phyloP scores from a whole-genome alignment of 1,140 invertebrate species.

The Brachionus rotundiformis region DNA sequence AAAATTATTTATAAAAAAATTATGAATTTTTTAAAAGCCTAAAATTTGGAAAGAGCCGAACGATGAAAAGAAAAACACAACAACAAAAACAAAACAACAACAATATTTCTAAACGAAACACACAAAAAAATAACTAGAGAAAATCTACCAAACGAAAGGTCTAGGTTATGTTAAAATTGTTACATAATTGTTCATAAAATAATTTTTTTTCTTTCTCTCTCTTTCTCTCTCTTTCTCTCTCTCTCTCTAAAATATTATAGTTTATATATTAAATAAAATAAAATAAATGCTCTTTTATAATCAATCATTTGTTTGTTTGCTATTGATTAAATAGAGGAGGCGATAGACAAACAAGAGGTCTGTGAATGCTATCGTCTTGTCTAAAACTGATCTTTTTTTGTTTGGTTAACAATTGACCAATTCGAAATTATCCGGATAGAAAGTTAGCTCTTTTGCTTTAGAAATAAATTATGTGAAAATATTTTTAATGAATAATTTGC shows the following conservation, averaged over 20 bases:
- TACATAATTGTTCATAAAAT: conserved; percentile 39
- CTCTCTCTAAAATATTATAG: no score
- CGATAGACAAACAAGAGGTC: not conserved
- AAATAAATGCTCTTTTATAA: not conserved
- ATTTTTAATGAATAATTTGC: no score
- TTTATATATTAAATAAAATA: no score
- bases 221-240: no score
- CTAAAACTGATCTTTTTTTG: not conserved
- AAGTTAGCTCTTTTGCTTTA: no score
- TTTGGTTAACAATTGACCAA: no score
- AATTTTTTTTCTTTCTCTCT: not conserved
- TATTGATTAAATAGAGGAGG: not conserved
- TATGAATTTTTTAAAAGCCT: not conserved
- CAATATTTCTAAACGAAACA: conserved; percentile 13
- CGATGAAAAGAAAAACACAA: conserved; percentile 31
- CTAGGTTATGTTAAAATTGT: conserved; percentile 39
- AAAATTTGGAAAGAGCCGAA: conserved; percentile 9
- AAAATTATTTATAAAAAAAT: conserved; percentile 19
- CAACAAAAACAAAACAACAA: conserved; percentile 41
- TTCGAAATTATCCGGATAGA: not conserved
- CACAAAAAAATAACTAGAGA: conserved; percentile 3
- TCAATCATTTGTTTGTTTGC: not conserved
- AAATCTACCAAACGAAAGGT: conserved; percentile 39
- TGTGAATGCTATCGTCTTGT: not conserved
- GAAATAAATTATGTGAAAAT: no score